Base-by-base conservation (phyloP, 2,113 vertebrate species). In the Dissostichus mawsoni region DNA sequence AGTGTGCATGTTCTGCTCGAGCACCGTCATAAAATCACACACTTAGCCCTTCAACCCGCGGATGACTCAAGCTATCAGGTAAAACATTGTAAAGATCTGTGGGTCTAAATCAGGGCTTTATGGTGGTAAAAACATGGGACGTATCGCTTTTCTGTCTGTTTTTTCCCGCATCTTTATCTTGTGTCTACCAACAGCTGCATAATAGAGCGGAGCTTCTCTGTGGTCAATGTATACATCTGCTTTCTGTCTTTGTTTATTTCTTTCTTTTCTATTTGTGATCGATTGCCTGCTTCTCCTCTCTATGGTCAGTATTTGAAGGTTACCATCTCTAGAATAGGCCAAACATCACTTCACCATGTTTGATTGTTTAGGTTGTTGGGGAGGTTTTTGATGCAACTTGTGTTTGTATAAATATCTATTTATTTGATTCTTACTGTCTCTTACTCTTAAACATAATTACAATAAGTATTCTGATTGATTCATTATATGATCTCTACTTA, bases 21-120 rank as follows among this genome's bases (percentile, higher is more conserved):
- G 87, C 87, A 85, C 84, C 63, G 53, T 72, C 90, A 87, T 93
- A 92, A 92, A 71, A 94, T 80, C 73, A 56, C 76, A 80, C 87
- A 83, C 85, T 80, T 59, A 64, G 82, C 81, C 36, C 78, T 76
- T 83, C 58, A 14, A 41, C 50, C 18, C 17, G 69, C 71, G 48
- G 76, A 84, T 83, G 85, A 87, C 77, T 87, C 80, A 82, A 82
- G 68, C 84, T 75, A 87, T 89, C 86, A 86, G 85, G 80, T 84
- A 69, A 79, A 86, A 81, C 76, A 71, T 81, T 85, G 87, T 87
- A 89, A 92, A 90, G 76, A 70, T 81, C 75, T 70, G 72, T 50
- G 36, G 75, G 69, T 57, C 68, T 85, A 83, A 90, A 90, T 87
- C 79, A 86, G 79, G 48, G 82, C 82, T 90, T 87, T 76, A 83